These are phyloP conservation scores for Trichogramma dendrolimi DNA, from an alignment of 2,888 invertebrate genomes.

Conservation along the genomic window DNA sequence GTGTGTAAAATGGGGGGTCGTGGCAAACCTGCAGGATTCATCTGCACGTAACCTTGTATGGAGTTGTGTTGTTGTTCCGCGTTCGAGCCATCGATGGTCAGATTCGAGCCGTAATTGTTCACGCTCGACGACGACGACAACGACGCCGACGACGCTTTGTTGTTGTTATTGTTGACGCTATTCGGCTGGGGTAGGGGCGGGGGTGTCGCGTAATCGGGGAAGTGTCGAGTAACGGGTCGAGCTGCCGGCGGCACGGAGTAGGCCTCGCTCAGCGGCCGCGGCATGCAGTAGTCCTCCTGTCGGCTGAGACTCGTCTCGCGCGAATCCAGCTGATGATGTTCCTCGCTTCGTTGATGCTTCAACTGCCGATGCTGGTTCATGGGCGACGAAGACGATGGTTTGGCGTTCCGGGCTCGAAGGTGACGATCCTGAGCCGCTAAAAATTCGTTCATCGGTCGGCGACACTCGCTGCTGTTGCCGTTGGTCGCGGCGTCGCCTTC, in stretches of 20 bases:
- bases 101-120: slow-evolving; percentile 25
- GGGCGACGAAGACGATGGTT: too few relatives aligned
- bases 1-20: neutral
- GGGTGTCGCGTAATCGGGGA: slow-evolving; percentile 30
- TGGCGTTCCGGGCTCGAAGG: too few relatives aligned
- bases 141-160: slow-evolving; percentile 38
- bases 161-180: slow-evolving; percentile 11
- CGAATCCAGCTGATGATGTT: neutral
- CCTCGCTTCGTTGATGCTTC: neutral
- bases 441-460: neutral
- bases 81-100: slow-evolving; percentile 35
- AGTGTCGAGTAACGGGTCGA: slow-evolving; percentile 48
- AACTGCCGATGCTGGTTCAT: too few relatives aligned
- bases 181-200: slow-evolving; percentile 37
- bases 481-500: slow-evolving; percentile 47
- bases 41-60: slow-evolving; percentile 52
- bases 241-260: slow-evolving; percentile 56
- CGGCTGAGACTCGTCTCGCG: slow-evolving; percentile 28
- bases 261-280: slow-evolving; percentile 53
- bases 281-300: slow-evolving; percentile 51
- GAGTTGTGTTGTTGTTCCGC: slow-evolving; percentile 38
- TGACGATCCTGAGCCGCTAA: neutral
- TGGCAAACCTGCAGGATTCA: slow-evolving; percentile 52
- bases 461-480: slow-evolving; percentile 17
- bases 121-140: slow-evolving; percentile 28